phyloP scores from a whole-genome alignment of 2,797 vertebrate species.

The Serranus cabrilla region DNA sequence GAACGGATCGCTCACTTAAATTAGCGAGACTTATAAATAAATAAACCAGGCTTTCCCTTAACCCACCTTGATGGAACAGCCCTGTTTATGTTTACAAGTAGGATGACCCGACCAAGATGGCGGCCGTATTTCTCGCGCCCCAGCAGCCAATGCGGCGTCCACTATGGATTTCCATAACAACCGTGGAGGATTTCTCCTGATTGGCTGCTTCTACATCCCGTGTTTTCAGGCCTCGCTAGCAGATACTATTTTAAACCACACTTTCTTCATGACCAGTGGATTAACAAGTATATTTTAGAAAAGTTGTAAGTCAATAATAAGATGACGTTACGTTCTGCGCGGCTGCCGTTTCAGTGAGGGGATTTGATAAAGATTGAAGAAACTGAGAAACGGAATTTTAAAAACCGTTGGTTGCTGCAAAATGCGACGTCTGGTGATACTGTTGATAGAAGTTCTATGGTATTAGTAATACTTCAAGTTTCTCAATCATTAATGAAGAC shows the following conservation, averaged over 20 bases:
- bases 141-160: too few relatives aligned
- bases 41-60: too few relatives aligned
- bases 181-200: constrained; percentile 28
- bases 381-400: not conserved
- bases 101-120: too few relatives aligned
- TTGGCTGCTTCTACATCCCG: constrained; percentile 39
- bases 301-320: not conserved
- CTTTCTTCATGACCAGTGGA: constrained; percentile 19
- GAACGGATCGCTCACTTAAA: too few relatives aligned
- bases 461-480: not conserved
- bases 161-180: constrained; percentile 40
- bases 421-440: not conserved
- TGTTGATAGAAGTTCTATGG: not conserved
- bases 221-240: constrained; percentile 10
- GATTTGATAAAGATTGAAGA: not conserved
- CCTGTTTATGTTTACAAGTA: too few relatives aligned
- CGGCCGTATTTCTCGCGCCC: too few relatives aligned
- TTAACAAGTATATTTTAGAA: constrained; percentile 21
- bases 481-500: not conserved
- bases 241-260: constrained; percentile 49
- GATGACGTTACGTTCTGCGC: too few relatives aligned
- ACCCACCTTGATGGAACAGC: too few relatives aligned
- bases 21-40: too few relatives aligned
- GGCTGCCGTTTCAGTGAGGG: not conserved
- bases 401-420: not conserved